phyloP scores from a whole-genome alignment of 2,888 invertebrate genomes.

The Euzetes globulus region DNA sequence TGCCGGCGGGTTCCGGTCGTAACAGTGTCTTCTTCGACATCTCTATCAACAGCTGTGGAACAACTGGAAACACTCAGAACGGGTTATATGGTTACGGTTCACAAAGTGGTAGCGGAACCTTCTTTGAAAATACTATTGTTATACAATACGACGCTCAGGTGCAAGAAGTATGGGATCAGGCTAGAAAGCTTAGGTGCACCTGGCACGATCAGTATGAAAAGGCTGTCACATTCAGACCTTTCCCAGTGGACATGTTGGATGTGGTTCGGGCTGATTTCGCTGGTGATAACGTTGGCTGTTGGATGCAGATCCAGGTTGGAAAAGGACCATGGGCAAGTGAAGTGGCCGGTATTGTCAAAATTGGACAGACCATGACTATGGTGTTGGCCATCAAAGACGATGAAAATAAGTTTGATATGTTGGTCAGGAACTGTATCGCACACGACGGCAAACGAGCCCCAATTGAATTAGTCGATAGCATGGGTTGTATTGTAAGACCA shows the following conservation, averaged over 20 bases:
- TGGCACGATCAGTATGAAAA: slow-evolving; percentile 96
- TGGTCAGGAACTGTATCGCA: slow-evolving; percentile 86
- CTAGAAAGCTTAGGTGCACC: slow-evolving; percentile 79
- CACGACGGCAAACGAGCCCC: slow-evolving; percentile 89
- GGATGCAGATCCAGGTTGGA: slow-evolving; percentile 83
- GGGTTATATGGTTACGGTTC: slow-evolving; percentile 79
- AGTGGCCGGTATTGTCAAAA: slow-evolving; percentile 85
- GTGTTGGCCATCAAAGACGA: slow-evolving; percentile 89
- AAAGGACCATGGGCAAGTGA: slow-evolving; percentile 79
- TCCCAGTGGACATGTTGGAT: slow-evolving; percentile 90
- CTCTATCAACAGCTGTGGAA: slow-evolving; percentile 82
- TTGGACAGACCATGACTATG: slow-evolving; percentile 95
- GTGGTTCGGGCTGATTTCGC: slow-evolving; percentile 91
- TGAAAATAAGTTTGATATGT: slow-evolving; percentile 89
- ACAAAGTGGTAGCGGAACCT: slow-evolving; percentile 80
- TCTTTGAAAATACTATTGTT: slow-evolving; percentile 86
- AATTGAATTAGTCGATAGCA: slow-evolving; percentile 83
- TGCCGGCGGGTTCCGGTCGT: slow-evolving; percentile 77
- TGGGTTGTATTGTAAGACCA: slow-evolving; percentile 82
- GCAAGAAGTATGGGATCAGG: slow-evolving; percentile 93
- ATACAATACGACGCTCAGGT: slow-evolving; percentile 72
- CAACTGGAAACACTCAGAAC: slow-evolving; percentile 82
- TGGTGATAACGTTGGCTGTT: slow-evolving; percentile 89
- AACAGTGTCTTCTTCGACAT: slow-evolving; percentile 82
- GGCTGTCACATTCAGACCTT: slow-evolving; percentile 84